A percentile compares a stretch with the other conserved stretches of the same genome.
Evolutionary conservation across 1,140 invertebrate species (phyloP).

Genomic region (Heliconius nattereri): DNA sequence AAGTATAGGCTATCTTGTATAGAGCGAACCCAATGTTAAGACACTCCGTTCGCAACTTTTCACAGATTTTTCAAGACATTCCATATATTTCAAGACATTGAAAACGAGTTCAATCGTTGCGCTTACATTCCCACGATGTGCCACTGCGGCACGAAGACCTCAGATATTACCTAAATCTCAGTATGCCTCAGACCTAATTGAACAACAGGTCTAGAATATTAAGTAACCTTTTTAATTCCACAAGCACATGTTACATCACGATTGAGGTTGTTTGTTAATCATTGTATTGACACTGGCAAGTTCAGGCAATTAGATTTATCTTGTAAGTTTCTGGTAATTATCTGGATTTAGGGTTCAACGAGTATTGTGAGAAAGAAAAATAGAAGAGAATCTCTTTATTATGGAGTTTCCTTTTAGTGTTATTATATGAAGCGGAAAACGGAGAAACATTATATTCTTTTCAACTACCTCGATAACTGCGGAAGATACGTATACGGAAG

Average conservation of each 20-base stretch:
- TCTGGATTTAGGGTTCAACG: neutral
- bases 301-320: conserved; percentile 12
- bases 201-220: conserved; percentile 15
- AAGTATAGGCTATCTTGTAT: too few species aligned
- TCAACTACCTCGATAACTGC: too few species aligned
- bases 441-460: too few species aligned
- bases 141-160: too few species aligned
- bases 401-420: neutral
- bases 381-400: neutral
- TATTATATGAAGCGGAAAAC: too few species aligned
- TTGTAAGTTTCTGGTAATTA: neutral
- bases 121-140: too few species aligned
- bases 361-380: neutral
- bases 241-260: conserved; percentile 6
- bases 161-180: neutral
- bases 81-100: neutral
- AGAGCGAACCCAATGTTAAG: too few species aligned
- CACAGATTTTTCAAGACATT: neutral
- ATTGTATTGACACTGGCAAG: conserved; percentile 23
- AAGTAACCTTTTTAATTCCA: conserved; percentile 27
- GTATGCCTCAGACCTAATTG: neutral
- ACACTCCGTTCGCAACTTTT: too few species aligned
- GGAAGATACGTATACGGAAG: too few species aligned
- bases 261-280: conserved; percentile 31
- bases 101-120: too few species aligned